Conservation (phyloP, 2,888 invertebrate genomes). For the Leuctra nigra region DNA sequence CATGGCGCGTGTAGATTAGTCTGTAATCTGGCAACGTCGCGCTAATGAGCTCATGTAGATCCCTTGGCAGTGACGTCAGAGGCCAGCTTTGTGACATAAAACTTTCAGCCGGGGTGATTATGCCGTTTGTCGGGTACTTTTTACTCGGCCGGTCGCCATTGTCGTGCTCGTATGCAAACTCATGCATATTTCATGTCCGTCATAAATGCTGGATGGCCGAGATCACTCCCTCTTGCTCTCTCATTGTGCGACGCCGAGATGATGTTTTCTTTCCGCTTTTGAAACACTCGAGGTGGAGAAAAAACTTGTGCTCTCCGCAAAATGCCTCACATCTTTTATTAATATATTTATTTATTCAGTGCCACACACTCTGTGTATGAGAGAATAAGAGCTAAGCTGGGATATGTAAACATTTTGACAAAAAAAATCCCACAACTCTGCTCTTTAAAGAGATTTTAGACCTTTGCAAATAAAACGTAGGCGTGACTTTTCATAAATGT, state of each 20-base stretch:
- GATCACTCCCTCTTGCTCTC: neutral
- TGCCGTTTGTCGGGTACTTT: constrained; percentile 25
- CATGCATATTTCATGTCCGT: constrained; percentile 24
- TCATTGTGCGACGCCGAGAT: neutral
- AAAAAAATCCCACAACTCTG: too few relatives aligned
- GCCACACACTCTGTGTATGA: neutral
- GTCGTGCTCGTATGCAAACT: neutral
- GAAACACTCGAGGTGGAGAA: neutral
- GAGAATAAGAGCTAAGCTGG: too few relatives aligned
- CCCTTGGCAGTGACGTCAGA: too few relatives aligned
- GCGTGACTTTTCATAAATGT: too few relatives aligned
- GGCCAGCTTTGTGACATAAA: too few relatives aligned
- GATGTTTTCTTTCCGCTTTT: neutral
- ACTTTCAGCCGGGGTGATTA: constrained; percentile 24
- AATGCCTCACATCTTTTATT: neutral
- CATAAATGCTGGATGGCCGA: neutral
- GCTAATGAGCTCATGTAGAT: too few relatives aligned
- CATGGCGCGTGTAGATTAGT: too few relatives aligned
- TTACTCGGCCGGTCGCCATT: constrained; percentile 10
- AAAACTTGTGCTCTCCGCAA: neutral
- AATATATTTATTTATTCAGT: neutral
- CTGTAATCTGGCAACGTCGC: too few relatives aligned
- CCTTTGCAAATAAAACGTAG: too few relatives aligned
- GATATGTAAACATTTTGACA: too few relatives aligned
- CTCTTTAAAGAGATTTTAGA: too few relatives aligned